Conservation (phyloP, 2,797 vertebrate genomes). For the Falco berigora region DNA sequence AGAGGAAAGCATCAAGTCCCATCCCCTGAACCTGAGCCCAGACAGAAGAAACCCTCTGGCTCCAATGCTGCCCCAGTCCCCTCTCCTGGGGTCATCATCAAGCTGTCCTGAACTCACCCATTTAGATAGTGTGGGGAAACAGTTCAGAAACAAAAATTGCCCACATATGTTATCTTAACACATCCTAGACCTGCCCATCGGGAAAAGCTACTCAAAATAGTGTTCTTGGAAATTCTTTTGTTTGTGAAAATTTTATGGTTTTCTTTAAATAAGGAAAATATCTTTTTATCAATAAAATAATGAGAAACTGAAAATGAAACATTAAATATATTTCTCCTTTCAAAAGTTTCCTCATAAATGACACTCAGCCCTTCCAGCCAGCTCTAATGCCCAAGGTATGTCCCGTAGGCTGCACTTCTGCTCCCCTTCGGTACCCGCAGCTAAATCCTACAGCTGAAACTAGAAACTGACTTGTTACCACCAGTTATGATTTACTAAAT, state of each 20-base stretch:
- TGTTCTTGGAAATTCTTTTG: not conserved
- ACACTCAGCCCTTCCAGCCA: not conserved
- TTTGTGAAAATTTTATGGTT: not conserved
- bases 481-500: not conserved
- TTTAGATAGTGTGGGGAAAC: not conserved
- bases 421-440: not conserved
- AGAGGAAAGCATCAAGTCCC: not conserved
- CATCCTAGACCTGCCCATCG: not conserved
- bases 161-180: not conserved
- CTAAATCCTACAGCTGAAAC: not conserved
- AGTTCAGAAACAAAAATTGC: not conserved
- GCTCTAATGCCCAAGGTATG: not conserved
- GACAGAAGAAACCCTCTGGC: not conserved
- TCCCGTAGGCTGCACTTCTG: not conserved
- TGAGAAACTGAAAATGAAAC: not conserved
- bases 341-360: not conserved
- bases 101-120: not conserved
- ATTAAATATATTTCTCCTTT: not conserved
- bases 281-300: not conserved
- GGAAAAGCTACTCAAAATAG: not conserved
- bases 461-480: not conserved
- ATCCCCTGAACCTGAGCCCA: not conserved
- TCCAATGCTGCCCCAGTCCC: accelerated
- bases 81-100: not conserved
- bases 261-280: not conserved